These are phyloP conservation scores for Perca schrenkii DNA, from an alignment of 2,113 vertebrate species.

Conservation along the genomic window DNA sequence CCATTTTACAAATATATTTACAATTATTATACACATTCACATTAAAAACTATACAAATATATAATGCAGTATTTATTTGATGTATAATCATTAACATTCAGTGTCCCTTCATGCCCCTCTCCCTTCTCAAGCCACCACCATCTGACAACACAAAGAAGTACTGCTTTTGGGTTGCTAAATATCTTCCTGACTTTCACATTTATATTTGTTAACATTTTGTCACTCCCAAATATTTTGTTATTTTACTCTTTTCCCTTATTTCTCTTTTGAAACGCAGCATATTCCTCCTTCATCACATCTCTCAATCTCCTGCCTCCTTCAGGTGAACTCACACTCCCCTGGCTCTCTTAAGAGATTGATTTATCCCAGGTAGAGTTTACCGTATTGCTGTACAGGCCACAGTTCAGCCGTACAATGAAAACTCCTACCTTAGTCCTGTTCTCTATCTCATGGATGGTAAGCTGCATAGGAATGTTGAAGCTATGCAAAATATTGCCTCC, in stretches of 20 bases:
- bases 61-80: background rate
- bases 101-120: background rate
- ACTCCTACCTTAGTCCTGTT: constrained; percentile 95
- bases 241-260: background rate
- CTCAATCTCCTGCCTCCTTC: constrained; percentile 1
- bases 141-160: background rate
- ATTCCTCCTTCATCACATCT: background rate
- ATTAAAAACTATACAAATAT: background rate
- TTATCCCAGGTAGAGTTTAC: constrained; percentile 6
- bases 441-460: constrained; percentile 96
- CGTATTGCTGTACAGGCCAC: constrained; percentile 9
- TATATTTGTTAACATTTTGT: background rate
- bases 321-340: background rate
- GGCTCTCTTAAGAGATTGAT: constrained; percentile 13
- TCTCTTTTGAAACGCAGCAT: background rate
- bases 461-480: constrained; percentile 99
- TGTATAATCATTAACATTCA: background rate
- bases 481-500: constrained; percentile 99
- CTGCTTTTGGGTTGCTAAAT: background rate
- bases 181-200: background rate
- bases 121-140: background rate
- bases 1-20: background rate
- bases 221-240: background rate
- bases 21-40: background rate
- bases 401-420: background rate